Evolutionary conservation across 2,113 vertebrate species (phyloP).

Genomic region (Salminus brasiliensis): DNA sequence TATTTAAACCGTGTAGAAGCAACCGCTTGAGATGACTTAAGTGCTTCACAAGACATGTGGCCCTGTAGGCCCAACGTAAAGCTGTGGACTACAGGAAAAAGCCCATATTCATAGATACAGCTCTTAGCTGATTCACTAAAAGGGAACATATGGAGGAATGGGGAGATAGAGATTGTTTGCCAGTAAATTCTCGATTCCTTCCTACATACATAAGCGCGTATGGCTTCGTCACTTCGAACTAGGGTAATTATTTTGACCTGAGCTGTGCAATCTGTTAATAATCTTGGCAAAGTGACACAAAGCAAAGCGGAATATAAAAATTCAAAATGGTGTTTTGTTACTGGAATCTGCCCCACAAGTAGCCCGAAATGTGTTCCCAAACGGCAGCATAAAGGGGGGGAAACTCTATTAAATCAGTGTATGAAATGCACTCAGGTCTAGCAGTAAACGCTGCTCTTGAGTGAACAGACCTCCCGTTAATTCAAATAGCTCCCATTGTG

Average conservation of each 20-base stretch:
- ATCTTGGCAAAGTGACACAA: not conserved
- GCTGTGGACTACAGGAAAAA: not conserved
- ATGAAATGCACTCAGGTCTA: constrained; percentile 45
- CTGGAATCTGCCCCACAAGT: not conserved
- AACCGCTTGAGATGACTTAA: not conserved
- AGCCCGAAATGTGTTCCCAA: not conserved
- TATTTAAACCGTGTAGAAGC: constrained; percentile 28
- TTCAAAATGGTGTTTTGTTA: constrained; percentile 30
- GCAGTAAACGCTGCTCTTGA: constrained; percentile 34
- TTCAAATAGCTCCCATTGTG: constrained; percentile 54
- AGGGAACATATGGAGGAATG: not conserved
- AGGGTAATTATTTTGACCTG: constrained; percentile 2
- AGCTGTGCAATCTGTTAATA: constrained; percentile 1
- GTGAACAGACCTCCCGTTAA: constrained; percentile 44
- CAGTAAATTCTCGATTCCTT: not conserved
- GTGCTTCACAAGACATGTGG: not conserved
- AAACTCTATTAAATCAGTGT: constrained; percentile 50
- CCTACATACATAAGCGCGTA: not conserved
- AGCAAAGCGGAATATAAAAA: not conserved
- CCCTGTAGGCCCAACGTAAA: not conserved
- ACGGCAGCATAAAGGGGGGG: constrained; percentile 28
- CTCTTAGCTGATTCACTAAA: not conserved
- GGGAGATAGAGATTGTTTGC: not conserved
- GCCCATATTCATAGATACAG: not conserved
- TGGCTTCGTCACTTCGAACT: not conserved